Percentiles rank a stretch among this genome's conserved stretches.
phyloP scores from a whole-genome alignment of 2,113 vertebrate genomes.

The Hoplias malabaricus region DNA sequence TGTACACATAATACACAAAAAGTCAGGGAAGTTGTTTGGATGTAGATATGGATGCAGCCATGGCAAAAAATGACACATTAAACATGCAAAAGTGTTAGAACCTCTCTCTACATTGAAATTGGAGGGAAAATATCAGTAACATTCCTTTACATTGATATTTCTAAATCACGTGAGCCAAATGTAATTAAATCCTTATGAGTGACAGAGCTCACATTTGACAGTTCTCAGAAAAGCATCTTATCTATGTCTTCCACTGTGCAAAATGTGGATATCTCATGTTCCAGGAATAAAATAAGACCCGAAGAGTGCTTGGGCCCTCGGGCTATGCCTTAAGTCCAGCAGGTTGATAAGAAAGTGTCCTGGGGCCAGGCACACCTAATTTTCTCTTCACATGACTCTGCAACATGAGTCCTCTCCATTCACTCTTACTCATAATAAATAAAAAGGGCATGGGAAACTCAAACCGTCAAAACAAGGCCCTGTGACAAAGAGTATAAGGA shows the following conservation, averaged over 20 bases:
- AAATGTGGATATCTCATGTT: too few species aligned
- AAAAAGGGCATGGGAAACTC: slow-evolving; percentile 49
- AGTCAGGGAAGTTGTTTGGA: too few species aligned
- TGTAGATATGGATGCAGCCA: too few species aligned
- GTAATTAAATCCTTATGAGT: too few species aligned
- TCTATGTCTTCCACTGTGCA: too few species aligned
- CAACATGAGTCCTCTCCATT: slow-evolving; percentile 56
- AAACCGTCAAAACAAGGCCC: slow-evolving; percentile 45
- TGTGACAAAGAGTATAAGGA: slow-evolving; percentile 45
- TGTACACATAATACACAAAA: too few species aligned
- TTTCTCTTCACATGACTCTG: slow-evolving; percentile 2
- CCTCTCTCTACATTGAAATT: background rate
- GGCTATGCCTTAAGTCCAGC: background rate
- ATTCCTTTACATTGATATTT: background rate
- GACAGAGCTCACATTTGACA: too few species aligned
- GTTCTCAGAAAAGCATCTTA: too few species aligned
- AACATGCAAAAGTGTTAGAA: too few species aligned
- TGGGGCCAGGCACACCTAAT: slow-evolving; percentile 37
- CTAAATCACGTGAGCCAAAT: background rate
- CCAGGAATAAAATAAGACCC: background rate
- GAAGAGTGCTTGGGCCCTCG: background rate
- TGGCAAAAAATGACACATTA: too few species aligned
- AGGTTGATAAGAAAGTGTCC: background rate
- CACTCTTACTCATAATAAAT: slow-evolving; percentile 47
- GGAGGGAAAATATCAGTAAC: background rate